phyloP scores from a whole-genome alignment of 2,888 invertebrate genomes.

The Craniophora ligustri region DNA sequence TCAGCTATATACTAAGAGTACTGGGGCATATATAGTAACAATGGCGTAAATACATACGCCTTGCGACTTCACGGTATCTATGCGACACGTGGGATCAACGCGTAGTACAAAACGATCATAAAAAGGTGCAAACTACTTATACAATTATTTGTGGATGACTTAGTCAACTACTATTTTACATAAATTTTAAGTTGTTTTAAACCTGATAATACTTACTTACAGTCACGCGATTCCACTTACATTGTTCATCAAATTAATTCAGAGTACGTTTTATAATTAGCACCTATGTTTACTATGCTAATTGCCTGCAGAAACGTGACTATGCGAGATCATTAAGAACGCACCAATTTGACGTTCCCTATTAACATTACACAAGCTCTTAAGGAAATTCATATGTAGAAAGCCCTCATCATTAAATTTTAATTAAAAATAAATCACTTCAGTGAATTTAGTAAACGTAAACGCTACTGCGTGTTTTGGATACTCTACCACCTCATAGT shows the following conservation, averaged over 20 bases:
- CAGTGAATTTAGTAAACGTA: no score
- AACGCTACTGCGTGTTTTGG: no score
- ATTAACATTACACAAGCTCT: neutral
- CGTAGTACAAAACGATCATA: neutral
- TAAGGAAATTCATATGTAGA: neutral
- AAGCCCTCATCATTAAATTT: constrained; percentile 9
- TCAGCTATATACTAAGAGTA: no score
- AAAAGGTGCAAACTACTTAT: constrained; percentile 9
- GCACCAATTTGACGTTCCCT: constrained; percentile 2
- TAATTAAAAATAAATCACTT: constrained; percentile 24
- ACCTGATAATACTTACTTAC: constrained; percentile 44
- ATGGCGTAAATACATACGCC: no score
- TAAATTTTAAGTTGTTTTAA: constrained; percentile 36
- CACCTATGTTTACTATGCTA: constrained; percentile 10
- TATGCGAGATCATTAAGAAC: neutral
- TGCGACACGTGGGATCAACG: no score
- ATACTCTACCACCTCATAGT: no score
- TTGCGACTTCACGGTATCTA: no score
- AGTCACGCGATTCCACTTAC: constrained; percentile 40
- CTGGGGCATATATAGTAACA: no score
- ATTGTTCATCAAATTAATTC: constrained; percentile 28
- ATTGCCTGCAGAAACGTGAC: neutral
- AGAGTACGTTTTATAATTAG: constrained; percentile 29
- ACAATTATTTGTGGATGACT: neutral
- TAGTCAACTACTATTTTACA: constrained; percentile 22